Base-by-base conservation (phyloP, 2,888 invertebrate genomes). In the Tipula unca region DNA sequence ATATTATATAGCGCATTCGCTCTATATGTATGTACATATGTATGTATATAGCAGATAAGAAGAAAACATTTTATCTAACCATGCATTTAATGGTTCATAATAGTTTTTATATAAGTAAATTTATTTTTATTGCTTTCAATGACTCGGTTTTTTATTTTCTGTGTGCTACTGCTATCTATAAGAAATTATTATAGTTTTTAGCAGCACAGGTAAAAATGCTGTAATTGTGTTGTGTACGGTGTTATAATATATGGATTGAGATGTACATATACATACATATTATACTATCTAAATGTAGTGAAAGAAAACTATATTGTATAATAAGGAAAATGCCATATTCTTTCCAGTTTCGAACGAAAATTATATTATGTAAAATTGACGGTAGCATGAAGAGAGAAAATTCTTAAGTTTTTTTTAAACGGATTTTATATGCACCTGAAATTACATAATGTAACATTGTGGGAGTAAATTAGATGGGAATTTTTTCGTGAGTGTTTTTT, bases 81-180 rank as follows among this genome's bases (percentile, higher is more conserved):
- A 69, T 69, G 69, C 69, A 69, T 69, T 69, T 69, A 69, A 69
- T 69, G 69, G 69, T 69, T 69, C 69, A 69, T 48, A 48, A 48
- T 48, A 48, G 48, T 48, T 48, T 17, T 14, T 69, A 25, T 69
- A 69, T 69, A 69, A 69, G 69, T 69, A 69, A 69, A 69, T 69
- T 69, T 69, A 69, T 69, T 69, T 69, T 69, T 69, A 69, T 25
- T 69, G 25, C 69, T 25, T 69, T 69, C 69, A 69, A 69, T 69
- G 69, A 69, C 69, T 25, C 25, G 69, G 69, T 69, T 69, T 20
- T 20, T 69, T 25, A 10, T 69, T 69, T 69, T 20, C 25, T 10
- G 3, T 42, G 1, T 39, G 10, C 14, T 42, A 14, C 14, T 3
- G n/a, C 69, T 69, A 25, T 69, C 69, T 69, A 69, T 69, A 69